A percentile compares a stretch with the other conserved stretches of the same genome.
Conservation (phyloP, 2,797 vertebrate species). For the Hydrophis major region DNA sequence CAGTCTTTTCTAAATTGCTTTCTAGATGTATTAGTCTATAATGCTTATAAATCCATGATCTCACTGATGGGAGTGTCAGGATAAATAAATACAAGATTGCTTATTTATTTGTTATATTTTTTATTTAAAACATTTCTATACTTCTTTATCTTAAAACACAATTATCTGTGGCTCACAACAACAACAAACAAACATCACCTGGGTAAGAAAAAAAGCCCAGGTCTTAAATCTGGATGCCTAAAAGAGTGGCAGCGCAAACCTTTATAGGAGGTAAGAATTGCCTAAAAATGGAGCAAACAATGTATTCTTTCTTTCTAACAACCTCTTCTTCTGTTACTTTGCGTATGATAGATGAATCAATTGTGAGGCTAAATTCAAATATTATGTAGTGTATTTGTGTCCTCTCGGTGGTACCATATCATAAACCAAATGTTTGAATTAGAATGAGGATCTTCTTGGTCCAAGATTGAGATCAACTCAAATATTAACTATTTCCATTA, state of each 20-base stretch:
- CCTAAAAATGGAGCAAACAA: constrained; percentile 22
- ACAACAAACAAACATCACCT: not conserved
- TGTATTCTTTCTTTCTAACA: constrained; percentile 32
- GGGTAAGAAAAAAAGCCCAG: not conserved
- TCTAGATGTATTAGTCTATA: not conserved
- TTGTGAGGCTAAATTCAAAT: constrained; percentile 17
- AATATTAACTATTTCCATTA: not conserved
- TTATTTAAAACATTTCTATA: not conserved
- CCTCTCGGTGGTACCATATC: not conserved
- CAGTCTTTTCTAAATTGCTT: not conserved
- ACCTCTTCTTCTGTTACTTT: not conserved
- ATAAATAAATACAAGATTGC: not conserved
- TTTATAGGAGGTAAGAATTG: not conserved
- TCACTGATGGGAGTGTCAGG: not conserved
- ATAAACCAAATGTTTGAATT: not conserved
- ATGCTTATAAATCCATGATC: not conserved
- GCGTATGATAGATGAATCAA: not conserved
- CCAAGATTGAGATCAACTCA: not conserved
- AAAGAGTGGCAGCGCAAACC: not conserved
- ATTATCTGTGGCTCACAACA: not conserved
- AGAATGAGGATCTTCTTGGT: not conserved
- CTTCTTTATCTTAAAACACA: not conserved
- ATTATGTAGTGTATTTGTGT: not conserved
- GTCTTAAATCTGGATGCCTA: not conserved
- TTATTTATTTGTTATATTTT: not conserved